phyloP scores from a whole-genome alignment of 2,113 vertebrate genomes.

The Pelobates fuscus region DNA sequence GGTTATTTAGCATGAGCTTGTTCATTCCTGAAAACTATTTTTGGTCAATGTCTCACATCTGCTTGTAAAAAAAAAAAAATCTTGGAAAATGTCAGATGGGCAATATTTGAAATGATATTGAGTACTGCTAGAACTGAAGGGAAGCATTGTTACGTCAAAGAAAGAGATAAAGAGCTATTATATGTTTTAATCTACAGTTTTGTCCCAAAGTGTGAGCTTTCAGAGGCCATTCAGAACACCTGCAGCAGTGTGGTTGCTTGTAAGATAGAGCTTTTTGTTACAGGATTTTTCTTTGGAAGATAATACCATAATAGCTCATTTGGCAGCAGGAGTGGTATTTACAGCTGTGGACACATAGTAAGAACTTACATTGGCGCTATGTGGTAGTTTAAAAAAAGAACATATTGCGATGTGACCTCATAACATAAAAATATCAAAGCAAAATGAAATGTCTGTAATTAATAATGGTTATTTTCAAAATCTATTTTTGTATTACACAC shows the following conservation, averaged over 20 bases:
- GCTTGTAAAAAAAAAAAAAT: constrained; percentile 29
- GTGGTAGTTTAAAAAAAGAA: constrained; percentile 52
- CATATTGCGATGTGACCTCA: constrained; percentile 59
- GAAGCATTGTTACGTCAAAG: constrained; percentile 21
- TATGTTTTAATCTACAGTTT: constrained; percentile 42
- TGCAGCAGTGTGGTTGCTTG: constrained; percentile 9
- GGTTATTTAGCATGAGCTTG: too few relatives aligned
- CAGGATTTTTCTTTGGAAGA: constrained; percentile 42
- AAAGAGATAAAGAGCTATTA: constrained; percentile 37
- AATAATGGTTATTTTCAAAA: too few relatives aligned
- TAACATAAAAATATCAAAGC: constrained; percentile 48
- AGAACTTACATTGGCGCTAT: constrained; percentile 59
- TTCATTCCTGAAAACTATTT: too few relatives aligned
- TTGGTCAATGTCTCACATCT: not conserved
- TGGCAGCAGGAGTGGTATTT: constrained; percentile 64
- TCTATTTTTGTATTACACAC: too few relatives aligned
- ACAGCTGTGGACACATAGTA: constrained; percentile 73
- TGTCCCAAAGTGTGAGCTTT: constrained; percentile 45
- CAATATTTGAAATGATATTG: constrained; percentile 3
- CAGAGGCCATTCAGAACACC: constrained; percentile 32
- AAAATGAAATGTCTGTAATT: constrained; percentile 13
- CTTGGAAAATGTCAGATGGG: constrained; percentile 21
- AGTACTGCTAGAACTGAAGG: constrained; percentile 30
- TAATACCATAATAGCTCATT: constrained; percentile 60
- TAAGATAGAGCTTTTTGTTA: constrained; percentile 25